Base-by-base conservation (phyloP, 2,888 invertebrate genomes). In the Sesia bembeciformis region DNA sequence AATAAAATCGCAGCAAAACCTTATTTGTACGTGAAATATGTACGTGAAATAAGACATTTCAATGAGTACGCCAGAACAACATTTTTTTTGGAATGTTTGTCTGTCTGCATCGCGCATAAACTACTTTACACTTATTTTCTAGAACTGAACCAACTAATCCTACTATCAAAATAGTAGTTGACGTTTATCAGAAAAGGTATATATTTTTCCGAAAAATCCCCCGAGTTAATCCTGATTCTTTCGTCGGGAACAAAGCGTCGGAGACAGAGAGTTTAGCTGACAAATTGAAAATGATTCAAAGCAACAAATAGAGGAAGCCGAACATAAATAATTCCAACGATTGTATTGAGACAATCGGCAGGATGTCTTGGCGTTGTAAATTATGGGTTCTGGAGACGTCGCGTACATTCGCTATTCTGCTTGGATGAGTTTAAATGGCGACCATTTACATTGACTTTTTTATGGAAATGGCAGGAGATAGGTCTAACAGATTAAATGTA, bases 251-350 rank as follows among this genome's bases (percentile, higher is more conserved):
- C 46, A 46, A 46, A 46, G 46, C n/a, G 46, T n/a, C 46, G 23
- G 7, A 23, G 23, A 46, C 46, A 6, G 46, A 8, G 46, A 40
- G 41, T 39, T 5, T 39, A 38, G 54, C 54, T 54, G 51, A 54
- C 54, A 54, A 51, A 54, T 42, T 51, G 54, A 54, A 54, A 54
- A 40, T 39, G 43, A 40, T 46, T 51, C 53, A 54, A 56, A 53
- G 49, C 23, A 49, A 50, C 42, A 50, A 58, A 54, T 56, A 49
- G 46, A 52, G 51, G 52, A 8, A 40, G 7, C 40, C 6, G 40
- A 52, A 51, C 40, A 59, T 55, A 59, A 57, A 56, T 58, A 59
- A 57, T 54, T 42, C 49, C 23, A 23, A 53, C 43, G 57, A 57
- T 56, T 56, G 51, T 54, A 59, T 59, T 56, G 54, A 7, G 58